Evolutionary conservation across 2,113 vertebrate species (phyloP).

Genomic region (Macrotis lagotis): DNA sequence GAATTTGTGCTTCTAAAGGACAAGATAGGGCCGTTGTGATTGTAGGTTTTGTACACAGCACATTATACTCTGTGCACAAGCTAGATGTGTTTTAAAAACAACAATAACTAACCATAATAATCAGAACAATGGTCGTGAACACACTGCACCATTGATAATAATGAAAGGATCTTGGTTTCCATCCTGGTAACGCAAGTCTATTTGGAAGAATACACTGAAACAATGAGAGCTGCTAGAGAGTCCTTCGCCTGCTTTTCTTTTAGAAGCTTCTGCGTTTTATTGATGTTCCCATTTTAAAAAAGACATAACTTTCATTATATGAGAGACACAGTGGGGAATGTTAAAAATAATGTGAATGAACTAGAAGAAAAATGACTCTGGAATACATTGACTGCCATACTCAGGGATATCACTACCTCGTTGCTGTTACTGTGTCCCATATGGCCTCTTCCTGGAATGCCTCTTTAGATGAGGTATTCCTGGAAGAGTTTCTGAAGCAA

Average conservation of each 20-base stretch:
- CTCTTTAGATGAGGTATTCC: background rate
- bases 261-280: slow-evolving; percentile 48
- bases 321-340: slow-evolving; percentile 31
- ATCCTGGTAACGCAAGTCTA: background rate
- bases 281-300: slow-evolving; percentile 50
- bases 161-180: slow-evolving; percentile 10
- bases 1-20: background rate
- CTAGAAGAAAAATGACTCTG: slow-evolving; percentile 29
- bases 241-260: slow-evolving; percentile 48
- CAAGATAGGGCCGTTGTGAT: background rate
- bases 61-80: background rate
- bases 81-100: background rate
- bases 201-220: slow-evolving; percentile 47
- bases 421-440: background rate
- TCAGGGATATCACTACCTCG: background rate
- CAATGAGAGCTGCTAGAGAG: slow-evolving; percentile 56
- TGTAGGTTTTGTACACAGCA: slow-evolving; percentile 19
- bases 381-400: slow-evolving; percentile 26
- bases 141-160: slow-evolving; percentile 40
- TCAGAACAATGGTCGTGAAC: background rate
- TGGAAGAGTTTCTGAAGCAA: background rate
- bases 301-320: slow-evolving; percentile 64
- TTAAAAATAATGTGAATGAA: slow-evolving; percentile 58
- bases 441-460: background rate
- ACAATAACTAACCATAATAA: background rate